A percentile compares a stretch with the other conserved stretches of the same genome.
These are phyloP conservation scores for Pipistrellus kuhlii DNA, from an alignment of 2,797 vertebrate species.

Conservation along the genomic window DNA sequence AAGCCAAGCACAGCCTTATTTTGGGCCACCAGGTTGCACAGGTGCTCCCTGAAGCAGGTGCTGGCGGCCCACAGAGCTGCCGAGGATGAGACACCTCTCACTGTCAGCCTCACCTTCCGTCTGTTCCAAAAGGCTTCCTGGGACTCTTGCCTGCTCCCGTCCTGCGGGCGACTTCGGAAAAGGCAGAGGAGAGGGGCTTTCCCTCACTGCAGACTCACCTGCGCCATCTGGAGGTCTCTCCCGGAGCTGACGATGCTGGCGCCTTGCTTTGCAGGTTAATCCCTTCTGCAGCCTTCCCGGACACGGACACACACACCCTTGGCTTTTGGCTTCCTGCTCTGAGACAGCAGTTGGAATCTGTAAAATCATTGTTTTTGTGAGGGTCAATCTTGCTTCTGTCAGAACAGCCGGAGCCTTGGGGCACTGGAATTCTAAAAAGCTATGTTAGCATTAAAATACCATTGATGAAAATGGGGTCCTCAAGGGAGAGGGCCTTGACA, in stretches of 20 bases:
- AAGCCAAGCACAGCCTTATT: neutral
- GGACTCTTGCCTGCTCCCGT: neutral
- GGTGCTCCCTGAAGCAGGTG: constrained; percentile 47
- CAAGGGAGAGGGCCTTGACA: neutral
- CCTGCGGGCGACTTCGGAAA: constrained; percentile 66
- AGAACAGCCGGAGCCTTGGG: constrained; percentile 47
- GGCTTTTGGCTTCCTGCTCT: constrained; percentile 6
- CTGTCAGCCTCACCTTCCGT: neutral
- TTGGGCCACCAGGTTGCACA: constrained; percentile 47
- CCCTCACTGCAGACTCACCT: constrained; percentile 80
- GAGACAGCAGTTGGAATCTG: neutral
- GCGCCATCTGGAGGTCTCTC: constrained; percentile 87
- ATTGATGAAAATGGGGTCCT: constrained; percentile 54
- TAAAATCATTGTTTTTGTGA: neutral
- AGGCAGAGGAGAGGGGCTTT: constrained; percentile 20
- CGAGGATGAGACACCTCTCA: neutral
- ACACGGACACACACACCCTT: neutral
- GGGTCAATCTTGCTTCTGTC: neutral
- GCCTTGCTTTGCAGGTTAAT: neutral
- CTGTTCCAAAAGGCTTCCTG: constrained; percentile 60
- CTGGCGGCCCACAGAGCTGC: neutral
- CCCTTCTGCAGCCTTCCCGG: neutral
- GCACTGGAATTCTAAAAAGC: constrained; percentile 40
- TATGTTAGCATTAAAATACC: constrained; percentile 40
- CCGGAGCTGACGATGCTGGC: constrained; percentile 51